Evolutionary conservation across 2,113 vertebrate species (phyloP), one percentile per base, ranked within the genome.

Genomic region (Lontra canadensis): DNA sequence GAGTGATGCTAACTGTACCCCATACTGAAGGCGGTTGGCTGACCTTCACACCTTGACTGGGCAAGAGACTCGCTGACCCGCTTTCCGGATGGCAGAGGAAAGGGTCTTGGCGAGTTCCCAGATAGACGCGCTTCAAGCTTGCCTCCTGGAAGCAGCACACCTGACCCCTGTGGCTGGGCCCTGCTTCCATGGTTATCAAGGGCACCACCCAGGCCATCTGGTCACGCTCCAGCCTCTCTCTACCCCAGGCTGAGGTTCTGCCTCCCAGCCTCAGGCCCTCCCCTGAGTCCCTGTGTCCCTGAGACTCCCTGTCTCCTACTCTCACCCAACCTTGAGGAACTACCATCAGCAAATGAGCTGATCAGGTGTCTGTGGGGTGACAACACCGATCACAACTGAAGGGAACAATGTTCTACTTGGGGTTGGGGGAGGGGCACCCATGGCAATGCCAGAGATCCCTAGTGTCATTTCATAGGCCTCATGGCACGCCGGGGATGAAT

Each of bases 41-140:
- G 20, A 36, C 18, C 67, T 87, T 65, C 9, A 6, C 6, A 0
- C 55, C 31, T 18, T 20, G 78, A 29, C 23, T 8, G 18, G 36
- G 49, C 42, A 20, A 1, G 55, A 47, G 57, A 29, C 34, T 3
- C 7, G 55, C 44, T 9, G 47, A 36, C 21, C 18, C 2, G 63
- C 71, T 17, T 36, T 47, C 42, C 21, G 0, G 3, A 7, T 3
- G n/a, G 21, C 7, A 1, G 1, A 14, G 83, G n/a, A 15, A 6
- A 2, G 26, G 23, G 1, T 86, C 26, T 6, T 2, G 34, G 4
- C 14, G 67, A 9, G 71, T 67, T 13, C 71, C 21, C 20, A 20
- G 73, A 47, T 15, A 3, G 92, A 67, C 23, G 3, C 2, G 13
- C 31, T 67, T 4, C 47, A 10, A 23, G 59, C 55, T 3, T 21